phyloP scores from a whole-genome alignment of 1,140 invertebrate genomes.

The Drosophila setifemur region DNA sequence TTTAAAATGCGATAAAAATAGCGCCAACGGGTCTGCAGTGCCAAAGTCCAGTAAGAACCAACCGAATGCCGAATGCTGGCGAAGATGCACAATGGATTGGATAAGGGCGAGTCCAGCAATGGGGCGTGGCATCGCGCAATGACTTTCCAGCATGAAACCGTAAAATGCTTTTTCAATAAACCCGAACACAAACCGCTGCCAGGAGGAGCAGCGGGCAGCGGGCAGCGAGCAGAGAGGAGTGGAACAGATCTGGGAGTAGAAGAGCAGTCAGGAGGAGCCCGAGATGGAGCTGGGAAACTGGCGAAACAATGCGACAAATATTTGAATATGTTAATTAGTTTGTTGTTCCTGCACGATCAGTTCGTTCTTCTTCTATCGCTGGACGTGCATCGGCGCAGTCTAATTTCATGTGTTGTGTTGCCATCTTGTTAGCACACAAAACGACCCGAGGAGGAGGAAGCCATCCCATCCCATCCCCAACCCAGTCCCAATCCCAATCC shows the following conservation, averaged over 20 bases:
- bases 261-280: neutral
- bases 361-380: conserved; percentile 65
- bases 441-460: conserved; percentile 16
- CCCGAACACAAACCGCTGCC: conserved; percentile 14
- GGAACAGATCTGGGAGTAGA: conserved; percentile 2
- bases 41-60: too few relatives aligned
- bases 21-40: conserved; percentile 64
- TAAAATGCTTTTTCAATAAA: conserved; percentile 79
- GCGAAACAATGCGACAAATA: conserved; percentile 78
- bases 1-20: conserved; percentile 81
- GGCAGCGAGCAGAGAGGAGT: neutral
- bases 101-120: conserved; percentile 25
- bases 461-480: conserved; percentile 4
- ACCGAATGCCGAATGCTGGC: neutral
- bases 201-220: neutral
- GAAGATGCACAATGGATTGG: conserved; percentile 35
- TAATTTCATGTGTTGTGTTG: conserved; percentile 80
- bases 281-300: conserved; percentile 34
- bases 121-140: conserved; percentile 65
- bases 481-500: neutral
- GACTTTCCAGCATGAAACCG: conserved; percentile 76
- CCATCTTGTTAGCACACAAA: conserved; percentile 69
- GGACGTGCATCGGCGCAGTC: conserved; percentile 76
- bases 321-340: conserved; percentile 80
- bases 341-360: conserved; percentile 66